phyloP scores from a whole-genome alignment of 2,888 invertebrate species.

The Smittia sp. region DNA sequence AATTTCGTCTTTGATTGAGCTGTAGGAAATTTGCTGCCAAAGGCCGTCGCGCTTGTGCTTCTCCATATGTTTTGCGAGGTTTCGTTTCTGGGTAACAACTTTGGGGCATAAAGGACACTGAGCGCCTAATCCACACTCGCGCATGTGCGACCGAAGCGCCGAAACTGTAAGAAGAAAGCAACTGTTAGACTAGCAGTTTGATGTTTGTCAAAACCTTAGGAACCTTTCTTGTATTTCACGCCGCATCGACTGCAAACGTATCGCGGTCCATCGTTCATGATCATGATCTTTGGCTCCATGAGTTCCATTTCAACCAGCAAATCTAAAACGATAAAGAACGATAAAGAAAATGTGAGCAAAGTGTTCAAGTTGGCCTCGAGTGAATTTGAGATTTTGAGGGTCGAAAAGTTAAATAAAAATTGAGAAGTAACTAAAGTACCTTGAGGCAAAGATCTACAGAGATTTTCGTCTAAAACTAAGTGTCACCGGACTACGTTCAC shows the following conservation, averaged over 20 bases:
- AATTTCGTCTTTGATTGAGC: not conserved
- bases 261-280: constrained; percentile 46
- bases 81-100: constrained; percentile 46
- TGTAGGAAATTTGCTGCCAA: not conserved
- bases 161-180: constrained; percentile 29
- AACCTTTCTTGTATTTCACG: constrained; percentile 46
- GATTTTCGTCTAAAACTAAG: not conserved
- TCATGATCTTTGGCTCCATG: constrained; percentile 44
- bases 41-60: constrained; percentile 43
- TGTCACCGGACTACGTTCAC: not conserved
- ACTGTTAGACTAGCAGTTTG: not conserved
- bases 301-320: constrained; percentile 3
- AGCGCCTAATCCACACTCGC: constrained; percentile 47
- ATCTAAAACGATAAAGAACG: constrained; percentile 19
- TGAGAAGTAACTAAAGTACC: not conserved
- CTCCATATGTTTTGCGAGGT: constrained; percentile 46
- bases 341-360: not conserved
- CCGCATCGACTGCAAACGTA: constrained; percentile 46
- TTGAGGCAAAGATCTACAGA: not conserved
- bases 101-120: constrained; percentile 46
- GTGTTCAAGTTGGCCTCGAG: too few relatives aligned
- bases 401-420: not conserved
- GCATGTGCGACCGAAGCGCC: constrained; percentile 45
- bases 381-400: not conserved
- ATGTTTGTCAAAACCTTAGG: not conserved